phyloP scores from a whole-genome alignment of 2,888 invertebrate genomes.

The Pachycephus smyrnensis region DNA sequence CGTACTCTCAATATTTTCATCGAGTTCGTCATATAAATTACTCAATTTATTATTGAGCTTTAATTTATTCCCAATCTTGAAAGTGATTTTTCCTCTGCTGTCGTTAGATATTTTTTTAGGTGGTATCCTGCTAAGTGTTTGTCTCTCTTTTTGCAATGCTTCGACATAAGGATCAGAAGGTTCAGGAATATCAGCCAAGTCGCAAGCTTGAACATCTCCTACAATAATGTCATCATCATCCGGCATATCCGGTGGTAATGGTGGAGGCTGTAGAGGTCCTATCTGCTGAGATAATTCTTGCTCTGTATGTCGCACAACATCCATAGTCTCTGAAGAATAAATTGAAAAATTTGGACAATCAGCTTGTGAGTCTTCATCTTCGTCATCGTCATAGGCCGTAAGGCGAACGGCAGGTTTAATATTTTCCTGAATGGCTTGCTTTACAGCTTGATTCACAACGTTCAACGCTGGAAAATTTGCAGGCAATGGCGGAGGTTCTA shows the following conservation, averaged over 20 bases:
- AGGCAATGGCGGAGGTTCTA: constrained; percentile 39
- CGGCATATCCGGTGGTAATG: constrained; percentile 51
- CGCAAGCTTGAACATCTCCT: constrained; percentile 56
- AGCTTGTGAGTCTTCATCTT: constrained; percentile 73
- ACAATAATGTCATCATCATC: constrained; percentile 57
- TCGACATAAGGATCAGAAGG: constrained; percentile 60
- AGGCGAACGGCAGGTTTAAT: constrained; percentile 36
- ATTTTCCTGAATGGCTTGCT: background rate
- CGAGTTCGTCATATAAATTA: constrained; percentile 56
- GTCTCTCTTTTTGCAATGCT: constrained; percentile 58
- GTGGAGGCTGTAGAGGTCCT: constrained; percentile 57
- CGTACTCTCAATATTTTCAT: constrained; percentile 47
- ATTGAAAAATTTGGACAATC: constrained; percentile 89
- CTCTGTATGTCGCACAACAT: constrained; percentile 74
- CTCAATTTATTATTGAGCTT: constrained; percentile 57
- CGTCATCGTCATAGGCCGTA: constrained; percentile 64
- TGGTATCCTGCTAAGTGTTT: constrained; percentile 55
- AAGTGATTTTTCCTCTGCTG: constrained; percentile 60
- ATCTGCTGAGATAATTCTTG: constrained; percentile 62
- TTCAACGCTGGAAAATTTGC: constrained; percentile 38
- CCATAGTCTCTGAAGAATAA: constrained; percentile 85
- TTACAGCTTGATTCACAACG: constrained; percentile 22
- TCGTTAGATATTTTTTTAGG: constrained; percentile 59
- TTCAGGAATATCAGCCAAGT: constrained; percentile 59
- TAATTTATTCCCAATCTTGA: constrained; percentile 59